Evolutionary conservation across 2,888 invertebrate species (phyloP), one percentile per base, ranked within the genome.

Genomic region (Augiades crinisus): DNA sequence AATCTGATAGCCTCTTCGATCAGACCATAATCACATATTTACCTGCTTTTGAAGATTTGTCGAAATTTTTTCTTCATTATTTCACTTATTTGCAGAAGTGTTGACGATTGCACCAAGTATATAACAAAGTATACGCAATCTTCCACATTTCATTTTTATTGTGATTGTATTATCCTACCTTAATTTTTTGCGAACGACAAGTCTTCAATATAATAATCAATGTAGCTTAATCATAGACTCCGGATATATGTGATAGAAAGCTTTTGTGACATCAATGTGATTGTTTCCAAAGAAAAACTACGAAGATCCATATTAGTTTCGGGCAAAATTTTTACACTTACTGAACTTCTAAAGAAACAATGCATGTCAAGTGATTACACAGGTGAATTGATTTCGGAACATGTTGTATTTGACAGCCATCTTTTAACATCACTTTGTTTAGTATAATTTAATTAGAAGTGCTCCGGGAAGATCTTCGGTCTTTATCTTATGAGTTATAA

Each of bases 231-330:
- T 69, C 86, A 84, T 81, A 73, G 69, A 70, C 61, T 60, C 64
- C 61, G 57, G 67, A 63, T 67, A 65, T 69, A 60, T 63, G 67
- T 64, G 63, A 64, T 66, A 65, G 17, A 65, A 63, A 68, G 81
- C 82, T 84, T 87, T 70, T 75, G 76, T 82, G 63, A 64, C 81
- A 81, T 79, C 71, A 72, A 70, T 81, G 76, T 78, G 68, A 59
- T 70, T 67, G 67, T 73, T 70, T 63, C 61, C 57, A 67, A 63
- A 61, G 81, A 75, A 84, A 85, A 84, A 83, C 79, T 75, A 74
- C 64, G 83, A 84, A 86, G 87, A 88, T 88, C 85, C 87, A 85
- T 85, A 68, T 70, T 61, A 68, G 60, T 59, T 56, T 67, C 65
- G 75, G 80, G 80, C 78, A 74, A 84, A 85, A 84, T 78, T 68